Conservation (phyloP, 2,797 vertebrate species). For the Intellagama lesueurii region DNA sequence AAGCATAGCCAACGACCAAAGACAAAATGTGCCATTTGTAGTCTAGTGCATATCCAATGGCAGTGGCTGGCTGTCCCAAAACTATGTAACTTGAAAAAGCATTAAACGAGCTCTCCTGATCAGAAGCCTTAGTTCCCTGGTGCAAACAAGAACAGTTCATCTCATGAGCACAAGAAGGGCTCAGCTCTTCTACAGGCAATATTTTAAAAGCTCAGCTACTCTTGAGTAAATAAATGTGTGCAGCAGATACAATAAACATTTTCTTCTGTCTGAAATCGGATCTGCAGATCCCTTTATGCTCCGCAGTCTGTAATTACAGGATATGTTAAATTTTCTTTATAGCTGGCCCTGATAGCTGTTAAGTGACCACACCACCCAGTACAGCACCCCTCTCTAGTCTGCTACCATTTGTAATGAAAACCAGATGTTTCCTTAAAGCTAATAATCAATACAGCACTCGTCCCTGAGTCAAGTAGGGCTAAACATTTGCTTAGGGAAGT, state of each 20-base stretch:
- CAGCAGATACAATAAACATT: constrained; percentile 83
- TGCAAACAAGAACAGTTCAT: constrained; percentile 69
- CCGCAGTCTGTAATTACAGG: constrained; percentile 88
- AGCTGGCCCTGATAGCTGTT: constrained; percentile 80
- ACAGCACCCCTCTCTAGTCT: constrained; percentile 78
- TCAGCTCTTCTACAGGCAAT: constrained; percentile 62
- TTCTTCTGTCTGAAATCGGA: constrained; percentile 81
- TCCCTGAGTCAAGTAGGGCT: constrained; percentile 80
- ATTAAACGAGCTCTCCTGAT: constrained; percentile 66
- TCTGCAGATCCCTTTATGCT: constrained; percentile 78
- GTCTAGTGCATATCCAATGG: constrained; percentile 29
- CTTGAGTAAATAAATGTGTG: constrained; percentile 79
- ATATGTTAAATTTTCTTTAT: constrained; percentile 87
- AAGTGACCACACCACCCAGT: constrained; percentile 79
- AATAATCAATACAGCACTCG: constrained; percentile 88
- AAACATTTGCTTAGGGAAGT: constrained; percentile 88
- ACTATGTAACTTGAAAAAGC: constrained; percentile 68
- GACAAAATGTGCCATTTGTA: constrained; percentile 52
- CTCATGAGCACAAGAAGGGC: constrained; percentile 58
- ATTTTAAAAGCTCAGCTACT: constrained; percentile 70
- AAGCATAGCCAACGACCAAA: not conserved
- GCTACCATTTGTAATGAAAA: constrained; percentile 84
- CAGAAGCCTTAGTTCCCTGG: constrained; percentile 64
- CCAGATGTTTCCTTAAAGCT: constrained; percentile 89
- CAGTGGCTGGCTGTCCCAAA: constrained; percentile 55